A percentile compares a stretch with the other conserved stretches of the same genome.
phyloP scores from a whole-genome alignment of 2,888 invertebrate species.

The Phaonia tiefii region DNA sequence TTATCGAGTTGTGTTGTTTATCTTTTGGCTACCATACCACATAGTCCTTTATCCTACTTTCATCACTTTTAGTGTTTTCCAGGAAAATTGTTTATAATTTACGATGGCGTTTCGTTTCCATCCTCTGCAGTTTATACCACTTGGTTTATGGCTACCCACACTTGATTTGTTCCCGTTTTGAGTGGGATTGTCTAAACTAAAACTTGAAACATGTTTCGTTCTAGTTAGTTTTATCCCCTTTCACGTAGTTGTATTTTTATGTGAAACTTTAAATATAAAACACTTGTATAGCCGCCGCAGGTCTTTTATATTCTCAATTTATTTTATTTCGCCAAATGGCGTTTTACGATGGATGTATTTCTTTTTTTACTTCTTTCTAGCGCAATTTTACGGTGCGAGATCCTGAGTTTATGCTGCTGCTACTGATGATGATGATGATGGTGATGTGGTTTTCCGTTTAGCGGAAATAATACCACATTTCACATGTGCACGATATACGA shows the following conservation, averaged over 20 bases:
- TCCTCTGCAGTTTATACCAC: background rate
- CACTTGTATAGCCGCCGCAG: background rate
- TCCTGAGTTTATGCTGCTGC: too few species aligned
- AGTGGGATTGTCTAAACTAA: too few species aligned
- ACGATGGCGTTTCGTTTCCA: background rate
- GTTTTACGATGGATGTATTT: constrained; percentile 6
- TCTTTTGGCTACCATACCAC: too few species aligned
- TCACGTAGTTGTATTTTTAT: background rate
- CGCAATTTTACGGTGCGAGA: background rate
- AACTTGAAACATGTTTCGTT: background rate
- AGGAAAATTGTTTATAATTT: background rate
- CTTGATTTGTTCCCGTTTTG: too few species aligned
- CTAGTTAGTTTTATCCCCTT: background rate
- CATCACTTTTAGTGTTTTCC: too few species aligned
- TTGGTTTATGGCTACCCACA: background rate
- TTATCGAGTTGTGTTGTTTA: too few species aligned
- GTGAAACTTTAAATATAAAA: background rate
- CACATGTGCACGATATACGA: too few species aligned
- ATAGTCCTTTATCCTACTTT: too few species aligned
- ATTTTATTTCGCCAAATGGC: constrained; percentile 2
- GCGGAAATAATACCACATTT: too few species aligned
- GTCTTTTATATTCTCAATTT: background rate
- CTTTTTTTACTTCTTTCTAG: background rate
- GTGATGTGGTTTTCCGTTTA: too few species aligned
- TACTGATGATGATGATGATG: too few species aligned